These are phyloP conservation scores for Atlantisia rogersi DNA, from an alignment of 2,113 vertebrate genomes.

Conservation along the genomic window DNA sequence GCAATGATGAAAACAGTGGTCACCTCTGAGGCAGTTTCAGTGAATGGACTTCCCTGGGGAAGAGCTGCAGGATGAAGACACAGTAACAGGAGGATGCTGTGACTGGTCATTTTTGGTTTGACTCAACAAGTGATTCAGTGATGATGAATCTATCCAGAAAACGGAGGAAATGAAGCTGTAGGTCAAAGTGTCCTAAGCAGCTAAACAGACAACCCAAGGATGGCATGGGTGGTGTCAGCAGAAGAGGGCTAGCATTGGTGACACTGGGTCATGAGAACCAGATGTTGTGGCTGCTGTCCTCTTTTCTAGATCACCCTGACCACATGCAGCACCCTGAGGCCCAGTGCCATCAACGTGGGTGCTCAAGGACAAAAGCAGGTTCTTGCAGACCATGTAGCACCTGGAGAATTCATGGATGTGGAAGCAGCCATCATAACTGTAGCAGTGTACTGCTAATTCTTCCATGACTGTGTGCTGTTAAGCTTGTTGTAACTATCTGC, in stretches of 20 bases:
- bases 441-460: background rate
- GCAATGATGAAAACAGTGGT: background rate
- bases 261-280: rapidly evolving
- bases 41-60: background rate
- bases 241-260: background rate
- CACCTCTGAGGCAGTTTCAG: background rate
- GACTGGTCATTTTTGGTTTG: background rate
- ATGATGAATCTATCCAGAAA: background rate
- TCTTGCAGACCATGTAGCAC: background rate
- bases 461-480: background rate
- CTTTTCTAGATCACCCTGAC: background rate
- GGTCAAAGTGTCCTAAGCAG: background rate
- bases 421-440: background rate
- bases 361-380: background rate
- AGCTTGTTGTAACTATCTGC: background rate
- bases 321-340: background rate
- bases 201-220: background rate
- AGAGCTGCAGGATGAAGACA: background rate
- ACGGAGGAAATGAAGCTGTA: background rate
- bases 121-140: background rate
- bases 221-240: background rate
- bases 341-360: background rate
- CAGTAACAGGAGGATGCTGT: background rate
- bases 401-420: background rate
- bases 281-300: background rate